These are phyloP conservation scores for Poicephalus gulielmi DNA, from an alignment of 2,113 vertebrate genomes.

Conservation along the genomic window DNA sequence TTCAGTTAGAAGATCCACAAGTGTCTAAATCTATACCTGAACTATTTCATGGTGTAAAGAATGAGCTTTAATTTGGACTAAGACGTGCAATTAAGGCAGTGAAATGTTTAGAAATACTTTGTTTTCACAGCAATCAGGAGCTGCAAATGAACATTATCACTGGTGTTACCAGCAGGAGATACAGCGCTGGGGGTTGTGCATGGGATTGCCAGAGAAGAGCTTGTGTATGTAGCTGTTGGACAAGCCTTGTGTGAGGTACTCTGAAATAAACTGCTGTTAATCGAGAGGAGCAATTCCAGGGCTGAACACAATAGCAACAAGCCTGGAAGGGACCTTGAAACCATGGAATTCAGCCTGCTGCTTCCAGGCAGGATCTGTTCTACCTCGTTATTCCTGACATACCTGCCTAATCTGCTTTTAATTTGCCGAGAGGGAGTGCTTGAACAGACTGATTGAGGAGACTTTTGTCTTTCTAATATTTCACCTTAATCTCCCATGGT, in stretches of 20 bases:
- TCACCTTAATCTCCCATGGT: conserved; percentile 14
- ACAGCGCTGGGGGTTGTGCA: not conserved
- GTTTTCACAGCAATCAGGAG: not conserved
- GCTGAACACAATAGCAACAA: not conserved
- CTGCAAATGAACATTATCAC: not conserved
- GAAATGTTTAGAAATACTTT: not conserved
- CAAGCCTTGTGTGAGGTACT: not conserved
- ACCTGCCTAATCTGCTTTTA: conserved; percentile 34
- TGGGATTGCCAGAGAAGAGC: not conserved
- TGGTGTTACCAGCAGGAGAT: not conserved
- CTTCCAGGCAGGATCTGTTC: not conserved
- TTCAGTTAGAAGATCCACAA: not conserved
- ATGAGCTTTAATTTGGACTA: not conserved
- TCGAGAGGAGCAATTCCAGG: not conserved
- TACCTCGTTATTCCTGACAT: not conserved
- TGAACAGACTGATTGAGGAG: not conserved
- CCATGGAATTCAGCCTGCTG: not conserved
- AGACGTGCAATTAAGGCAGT: not conserved
- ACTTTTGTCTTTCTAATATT: not conserved
- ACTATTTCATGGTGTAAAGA: not conserved
- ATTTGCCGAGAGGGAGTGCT: conserved; percentile 29
- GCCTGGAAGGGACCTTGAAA: not conserved
- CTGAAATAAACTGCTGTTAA: not conserved
- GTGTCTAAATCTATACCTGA: not conserved
- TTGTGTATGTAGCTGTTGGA: not conserved